Base-by-base conservation (phyloP, 2,888 invertebrate genomes). In the Corbicula japonica region DNA sequence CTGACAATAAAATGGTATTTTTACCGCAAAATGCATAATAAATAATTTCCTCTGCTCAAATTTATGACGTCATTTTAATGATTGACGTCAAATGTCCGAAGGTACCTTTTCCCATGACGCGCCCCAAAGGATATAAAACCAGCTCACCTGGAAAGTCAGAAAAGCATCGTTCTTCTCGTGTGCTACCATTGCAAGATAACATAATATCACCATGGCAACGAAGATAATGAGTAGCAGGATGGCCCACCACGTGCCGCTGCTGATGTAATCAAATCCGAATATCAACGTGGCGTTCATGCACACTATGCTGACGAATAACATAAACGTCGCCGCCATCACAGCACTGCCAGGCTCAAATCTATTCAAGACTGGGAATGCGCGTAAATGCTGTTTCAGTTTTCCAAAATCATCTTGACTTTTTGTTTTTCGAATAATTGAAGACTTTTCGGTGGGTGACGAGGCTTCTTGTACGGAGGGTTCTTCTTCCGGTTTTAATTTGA, bases 291-390 rank as follows among this genome's bases (percentile, higher is more conserved):
- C 76, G 68, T 86, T 86, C 38, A 91, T 86, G 10, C 86, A 86
- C 26, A 88, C 71, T 68, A 92, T 89, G 26, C 97, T 94, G 4
- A 96, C 95, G n/a, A 95, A 95, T 76, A 96, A 86, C 12, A 94
- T 41, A 38, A 90, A 85, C 2, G 89, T 88, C n/a, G 96, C 95
- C 30, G 95, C 94, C 0, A 96, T 95, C 0, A 97, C 97, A 0
- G 96, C 96, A 10, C 95, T 95, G 0, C 97, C 97, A 0, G 97
- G 96, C 38, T 96, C 96, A 79, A 96, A 95, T n/a, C 95, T 95
- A 0, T 96, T 96, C 1, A 96, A 94, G 0, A 96, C 96, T 76
- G 96, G 96, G 74, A 98, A 90, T 95, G 96, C 96, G 26, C 95
- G 95, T 88, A 96, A 96, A 32, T 86, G 89, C 0, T 96, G 94